Conservation (phyloP, 2,888 invertebrate genomes). For the Antheraea yamamai region DNA sequence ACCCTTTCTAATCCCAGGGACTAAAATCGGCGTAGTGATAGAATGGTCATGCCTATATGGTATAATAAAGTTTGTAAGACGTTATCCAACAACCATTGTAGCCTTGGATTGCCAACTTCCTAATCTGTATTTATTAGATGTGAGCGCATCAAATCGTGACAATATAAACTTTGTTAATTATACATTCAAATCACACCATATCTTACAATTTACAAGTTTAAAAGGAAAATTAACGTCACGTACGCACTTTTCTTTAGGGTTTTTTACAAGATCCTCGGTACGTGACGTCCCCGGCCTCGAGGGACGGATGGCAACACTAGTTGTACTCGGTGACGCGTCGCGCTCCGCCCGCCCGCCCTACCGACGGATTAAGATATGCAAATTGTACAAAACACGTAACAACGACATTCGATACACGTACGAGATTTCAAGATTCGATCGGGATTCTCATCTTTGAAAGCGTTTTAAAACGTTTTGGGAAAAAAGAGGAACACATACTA, state of each 20-base stretch:
- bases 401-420: constrained; percentile 15
- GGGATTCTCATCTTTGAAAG: background rate
- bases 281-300: background rate
- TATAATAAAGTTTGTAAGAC: background rate
- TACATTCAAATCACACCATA: background rate
- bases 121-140: background rate
- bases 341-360: background rate
- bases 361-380: constrained; percentile 12
- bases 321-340: background rate
- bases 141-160: background rate
- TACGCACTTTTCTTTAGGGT: background rate
- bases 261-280: background rate
- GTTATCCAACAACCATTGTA: background rate
- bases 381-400: constrained; percentile 11
- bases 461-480: background rate
- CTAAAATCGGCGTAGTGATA: background rate
- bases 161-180: background rate
- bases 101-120: background rate
- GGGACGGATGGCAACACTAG: constrained; percentile 28
- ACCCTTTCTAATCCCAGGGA: background rate
- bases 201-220: background rate
- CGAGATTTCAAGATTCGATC: constrained; percentile 11
- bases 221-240: constrained; percentile 1
- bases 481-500: background rate
- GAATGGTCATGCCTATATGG: background rate